A percentile compares a stretch with the other conserved stretches of the same genome.
Evolutionary conservation across 2,797 vertebrate genomes (phyloP).

Genomic region (Enteromius anoplus): DNA sequence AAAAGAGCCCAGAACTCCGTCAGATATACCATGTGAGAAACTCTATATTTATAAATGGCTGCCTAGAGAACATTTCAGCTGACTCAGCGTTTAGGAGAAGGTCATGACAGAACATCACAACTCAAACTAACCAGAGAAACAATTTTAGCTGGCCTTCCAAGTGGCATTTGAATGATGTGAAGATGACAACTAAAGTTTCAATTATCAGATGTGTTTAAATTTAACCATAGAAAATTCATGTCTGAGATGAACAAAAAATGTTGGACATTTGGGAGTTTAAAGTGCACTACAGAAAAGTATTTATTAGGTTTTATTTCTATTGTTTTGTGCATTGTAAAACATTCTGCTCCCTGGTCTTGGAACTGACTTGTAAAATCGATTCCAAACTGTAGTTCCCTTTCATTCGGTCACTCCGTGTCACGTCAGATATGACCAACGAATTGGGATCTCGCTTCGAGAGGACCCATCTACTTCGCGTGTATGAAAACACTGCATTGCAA

Average conservation of each 20-base stretch:
- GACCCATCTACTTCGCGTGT: too few relatives aligned
- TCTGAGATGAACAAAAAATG: background rate
- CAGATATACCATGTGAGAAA: slow-evolving; percentile 15
- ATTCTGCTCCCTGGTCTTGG: background rate
- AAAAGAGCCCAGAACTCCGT: background rate
- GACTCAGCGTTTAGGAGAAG: background rate
- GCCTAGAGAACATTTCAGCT: background rate
- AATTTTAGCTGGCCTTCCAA: background rate
- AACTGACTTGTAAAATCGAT: background rate
- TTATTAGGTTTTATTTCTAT: background rate
- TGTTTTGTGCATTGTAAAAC: background rate
- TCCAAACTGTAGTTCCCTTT: background rate
- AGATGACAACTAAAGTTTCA: background rate
- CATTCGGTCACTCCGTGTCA: too few relatives aligned
- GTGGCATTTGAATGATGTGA: background rate
- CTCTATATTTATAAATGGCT: slow-evolving; percentile 1
- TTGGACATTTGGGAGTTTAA: background rate
- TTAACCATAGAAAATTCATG: background rate
- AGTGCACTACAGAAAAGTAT: background rate
- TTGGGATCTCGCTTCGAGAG: too few relatives aligned
- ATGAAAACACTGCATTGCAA: too few relatives aligned
- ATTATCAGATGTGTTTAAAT: background rate
- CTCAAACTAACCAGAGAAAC: background rate
- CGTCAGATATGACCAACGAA: too few relatives aligned
- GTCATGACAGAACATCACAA: background rate